Evolutionary conservation across 2,888 invertebrate species (phyloP).

Genomic region (Drosophila colorata): DNA sequence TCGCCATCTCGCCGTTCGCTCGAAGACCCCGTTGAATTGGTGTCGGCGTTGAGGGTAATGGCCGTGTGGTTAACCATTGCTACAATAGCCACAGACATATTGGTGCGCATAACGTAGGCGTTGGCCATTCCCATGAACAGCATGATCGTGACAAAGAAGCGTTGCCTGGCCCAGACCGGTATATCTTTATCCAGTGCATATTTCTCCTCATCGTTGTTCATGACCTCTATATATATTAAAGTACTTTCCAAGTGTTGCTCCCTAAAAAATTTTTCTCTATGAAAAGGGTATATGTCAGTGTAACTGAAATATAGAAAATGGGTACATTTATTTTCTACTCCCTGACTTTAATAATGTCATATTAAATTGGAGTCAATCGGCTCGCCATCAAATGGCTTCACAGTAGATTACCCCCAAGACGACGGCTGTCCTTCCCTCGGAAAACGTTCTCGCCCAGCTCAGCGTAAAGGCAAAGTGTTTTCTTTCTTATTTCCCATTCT

Average conservation of each 20-base stretch:
- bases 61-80: slow-evolving; percentile 95
- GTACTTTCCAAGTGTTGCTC: not conserved
- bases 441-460: not conserved
- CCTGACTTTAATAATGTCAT: slow-evolving; percentile 33
- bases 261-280: not conserved
- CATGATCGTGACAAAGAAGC: slow-evolving; percentile 86
- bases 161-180: not conserved
- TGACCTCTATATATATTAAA: not conserved
- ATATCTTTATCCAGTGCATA: slow-evolving; percentile 10
- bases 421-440: not conserved
- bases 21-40: slow-evolving; percentile 47
- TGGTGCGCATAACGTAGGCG: not conserved
- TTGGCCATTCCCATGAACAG: slow-evolving; percentile 94
- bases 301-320: too few species aligned
- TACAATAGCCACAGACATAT: not conserved
- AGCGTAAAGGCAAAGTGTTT: slow-evolving; percentile 15
- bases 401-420: slow-evolving; percentile 60
- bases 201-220: not conserved
- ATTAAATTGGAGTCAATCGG: slow-evolving; percentile 35
- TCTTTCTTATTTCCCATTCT: not conserved
- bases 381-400: slow-evolving; percentile 57
- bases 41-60: slow-evolving; percentile 49
- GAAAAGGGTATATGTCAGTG: not conserved
- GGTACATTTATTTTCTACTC: not conserved
- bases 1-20: slow-evolving; percentile 87